These are phyloP conservation scores for Psittacula echo DNA, from an alignment of 2,797 vertebrate species.

Conservation along the genomic window DNA sequence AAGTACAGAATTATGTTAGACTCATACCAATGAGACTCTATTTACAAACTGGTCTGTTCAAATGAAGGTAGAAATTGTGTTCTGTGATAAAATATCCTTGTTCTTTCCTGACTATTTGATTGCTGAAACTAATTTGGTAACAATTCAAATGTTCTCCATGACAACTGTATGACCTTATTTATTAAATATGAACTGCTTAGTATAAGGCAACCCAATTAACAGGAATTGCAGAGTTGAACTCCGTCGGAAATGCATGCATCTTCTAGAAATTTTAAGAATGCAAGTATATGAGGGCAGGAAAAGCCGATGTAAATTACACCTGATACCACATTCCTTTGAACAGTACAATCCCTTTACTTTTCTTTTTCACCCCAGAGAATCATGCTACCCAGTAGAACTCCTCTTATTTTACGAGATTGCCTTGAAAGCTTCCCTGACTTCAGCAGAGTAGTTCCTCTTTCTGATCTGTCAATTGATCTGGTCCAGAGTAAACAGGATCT, in stretches of 20 bases:
- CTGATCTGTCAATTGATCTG: not conserved
- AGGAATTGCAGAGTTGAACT: not conserved
- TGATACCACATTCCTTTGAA: not conserved
- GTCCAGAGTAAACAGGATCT: not conserved
- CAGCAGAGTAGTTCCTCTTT: not conserved
- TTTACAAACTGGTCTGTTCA: not conserved
- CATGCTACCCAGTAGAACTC: not conserved
- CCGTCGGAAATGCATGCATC: not conserved
- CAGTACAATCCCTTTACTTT: not conserved
- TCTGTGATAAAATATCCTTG: not conserved
- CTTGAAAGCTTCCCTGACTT: not conserved
- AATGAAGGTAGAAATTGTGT: not conserved
- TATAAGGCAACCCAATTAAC: not conserved
- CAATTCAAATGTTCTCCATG: not conserved
- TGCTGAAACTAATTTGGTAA: not conserved
- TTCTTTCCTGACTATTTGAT: not conserved
- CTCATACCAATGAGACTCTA: not conserved
- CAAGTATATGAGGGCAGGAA: not conserved
- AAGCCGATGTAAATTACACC: not conserved
- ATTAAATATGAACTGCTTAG: not conserved
- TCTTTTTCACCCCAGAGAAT: not conserved
- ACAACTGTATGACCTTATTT: not conserved
- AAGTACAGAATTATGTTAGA: not conserved
- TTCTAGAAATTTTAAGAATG: not conserved
- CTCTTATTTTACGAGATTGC: not conserved